These are phyloP conservation scores for Bombus confusus DNA, from an alignment of 1,140 invertebrate genomes.

Conservation along the genomic window DNA sequence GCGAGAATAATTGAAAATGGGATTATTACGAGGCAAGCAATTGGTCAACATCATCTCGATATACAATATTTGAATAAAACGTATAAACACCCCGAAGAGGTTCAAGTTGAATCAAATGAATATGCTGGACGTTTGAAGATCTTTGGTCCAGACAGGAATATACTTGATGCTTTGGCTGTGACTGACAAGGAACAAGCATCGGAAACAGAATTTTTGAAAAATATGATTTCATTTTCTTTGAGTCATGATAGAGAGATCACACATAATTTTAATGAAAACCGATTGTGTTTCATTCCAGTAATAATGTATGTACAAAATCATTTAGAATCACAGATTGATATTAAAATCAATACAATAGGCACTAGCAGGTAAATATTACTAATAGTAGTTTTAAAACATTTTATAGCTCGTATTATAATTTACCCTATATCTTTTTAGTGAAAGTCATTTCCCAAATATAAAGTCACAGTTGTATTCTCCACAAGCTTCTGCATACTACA, in stretches of 20 bases:
- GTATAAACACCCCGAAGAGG: conserved; percentile 76
- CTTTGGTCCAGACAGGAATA: conserved; percentile 79
- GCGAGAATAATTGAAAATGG: conserved; percentile 75
- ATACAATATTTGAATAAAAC: conserved; percentile 76
- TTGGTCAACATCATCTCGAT: conserved; percentile 81
- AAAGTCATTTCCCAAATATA: conserved; percentile 73
- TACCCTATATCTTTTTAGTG: conserved; percentile 68
- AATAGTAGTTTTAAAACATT: not conserved
- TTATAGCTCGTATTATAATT: not conserved
- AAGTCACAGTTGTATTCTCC: conserved; percentile 79
- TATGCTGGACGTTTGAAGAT: conserved; percentile 77
- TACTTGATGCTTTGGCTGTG: conserved; percentile 60
- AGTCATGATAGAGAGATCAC: conserved; percentile 70
- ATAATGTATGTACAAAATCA: conserved; percentile 79
- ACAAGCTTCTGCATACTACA: conserved; percentile 79
- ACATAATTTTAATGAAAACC: conserved; percentile 77
- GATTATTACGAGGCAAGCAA: conserved; percentile 67
- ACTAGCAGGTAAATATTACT: conserved; percentile 77
- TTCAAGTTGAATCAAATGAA: conserved; percentile 68
- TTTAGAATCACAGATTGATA: conserved; percentile 70
- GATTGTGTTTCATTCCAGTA: conserved; percentile 77
- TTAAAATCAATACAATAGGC: conserved; percentile 78
- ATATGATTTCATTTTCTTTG: conserved; percentile 75
- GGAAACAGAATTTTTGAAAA: conserved; percentile 72
- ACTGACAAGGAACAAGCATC: conserved; percentile 68